Conservation (phyloP, 2,888 invertebrate genomes). For the Torymus texanus region DNA sequence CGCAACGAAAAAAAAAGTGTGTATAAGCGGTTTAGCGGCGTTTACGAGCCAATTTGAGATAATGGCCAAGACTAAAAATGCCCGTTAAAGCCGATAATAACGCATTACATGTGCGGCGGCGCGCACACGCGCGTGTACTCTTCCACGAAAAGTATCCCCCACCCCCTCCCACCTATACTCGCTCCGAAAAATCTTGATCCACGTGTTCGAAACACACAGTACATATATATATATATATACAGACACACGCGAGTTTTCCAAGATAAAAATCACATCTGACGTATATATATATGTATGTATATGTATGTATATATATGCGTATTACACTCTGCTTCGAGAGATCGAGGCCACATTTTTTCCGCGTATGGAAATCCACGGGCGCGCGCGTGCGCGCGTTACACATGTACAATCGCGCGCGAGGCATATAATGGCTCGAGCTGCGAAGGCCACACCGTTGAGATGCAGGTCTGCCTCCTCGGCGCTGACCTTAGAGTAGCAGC, state of each 20-base stretch:
- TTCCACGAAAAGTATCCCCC: conserved; percentile 36
- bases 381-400: conserved; percentile 15
- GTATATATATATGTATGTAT: not conserved
- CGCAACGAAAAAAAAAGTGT: too few species aligned
- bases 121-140: not conserved
- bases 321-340: conserved; percentile 14
- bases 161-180: not conserved
- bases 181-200: not conserved
- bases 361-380: conserved; percentile 50
- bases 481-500: conserved; percentile 68
- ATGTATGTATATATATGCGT: not conserved
- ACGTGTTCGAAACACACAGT: too few species aligned
- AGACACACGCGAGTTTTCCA: not conserved
- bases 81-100: conserved; percentile 40
- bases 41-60: conserved; percentile 40
- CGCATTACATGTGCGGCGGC: not conserved
- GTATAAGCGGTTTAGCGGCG: conserved; percentile 17
- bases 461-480: conserved; percentile 67
- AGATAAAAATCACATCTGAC: not conserved
- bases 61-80: conserved; percentile 36
- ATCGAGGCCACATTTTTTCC: conserved; percentile 41
- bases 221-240: not conserved
- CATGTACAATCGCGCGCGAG: conserved; percentile 11
- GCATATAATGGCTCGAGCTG: conserved; percentile 22
- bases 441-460: conserved; percentile 69